Evolutionary conservation across 2,113 vertebrate species (phyloP).

Genomic region (Thermophis baileyi): DNA sequence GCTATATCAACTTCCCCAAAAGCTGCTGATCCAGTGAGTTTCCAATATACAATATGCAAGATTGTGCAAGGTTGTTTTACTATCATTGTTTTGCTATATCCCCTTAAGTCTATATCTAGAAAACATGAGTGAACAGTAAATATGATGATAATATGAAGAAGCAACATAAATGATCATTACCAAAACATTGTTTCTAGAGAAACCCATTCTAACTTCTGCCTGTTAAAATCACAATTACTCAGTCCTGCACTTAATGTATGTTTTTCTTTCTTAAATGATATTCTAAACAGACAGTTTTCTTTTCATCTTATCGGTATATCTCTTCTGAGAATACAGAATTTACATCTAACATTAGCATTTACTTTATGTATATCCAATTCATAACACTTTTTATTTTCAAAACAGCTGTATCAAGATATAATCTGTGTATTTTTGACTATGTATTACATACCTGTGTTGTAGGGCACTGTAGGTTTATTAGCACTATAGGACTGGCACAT

Average conservation of each 20-base stretch:
- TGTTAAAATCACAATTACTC: neutral
- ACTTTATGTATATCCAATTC: neutral
- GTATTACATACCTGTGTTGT: constrained; percentile 86
- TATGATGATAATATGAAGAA: neutral
- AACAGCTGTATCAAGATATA: neutral
- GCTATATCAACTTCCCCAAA: neutral
- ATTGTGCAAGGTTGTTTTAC: neutral
- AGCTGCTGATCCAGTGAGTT: neutral
- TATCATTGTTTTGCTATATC: neutral
- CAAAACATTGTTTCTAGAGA: constrained; percentile 10
- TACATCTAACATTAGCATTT: neutral
- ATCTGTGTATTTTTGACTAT: neutral
- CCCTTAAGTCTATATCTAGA: constrained; percentile 33
- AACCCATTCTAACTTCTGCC: neutral
- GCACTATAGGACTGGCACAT: constrained; percentile 84
- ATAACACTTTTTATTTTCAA: neutral
- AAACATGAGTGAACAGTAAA: constrained; percentile 35
- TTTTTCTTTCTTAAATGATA: neutral
- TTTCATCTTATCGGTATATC: neutral
- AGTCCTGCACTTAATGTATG: neutral
- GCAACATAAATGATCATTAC: neutral
- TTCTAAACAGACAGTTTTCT: neutral
- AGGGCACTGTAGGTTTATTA: constrained; percentile 93
- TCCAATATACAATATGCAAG: neutral
- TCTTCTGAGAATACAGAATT: neutral